These are phyloP conservation scores for Pristiophorus japonicus DNA, from an alignment of 2,113 vertebrate species.

Conservation along the genomic window DNA sequence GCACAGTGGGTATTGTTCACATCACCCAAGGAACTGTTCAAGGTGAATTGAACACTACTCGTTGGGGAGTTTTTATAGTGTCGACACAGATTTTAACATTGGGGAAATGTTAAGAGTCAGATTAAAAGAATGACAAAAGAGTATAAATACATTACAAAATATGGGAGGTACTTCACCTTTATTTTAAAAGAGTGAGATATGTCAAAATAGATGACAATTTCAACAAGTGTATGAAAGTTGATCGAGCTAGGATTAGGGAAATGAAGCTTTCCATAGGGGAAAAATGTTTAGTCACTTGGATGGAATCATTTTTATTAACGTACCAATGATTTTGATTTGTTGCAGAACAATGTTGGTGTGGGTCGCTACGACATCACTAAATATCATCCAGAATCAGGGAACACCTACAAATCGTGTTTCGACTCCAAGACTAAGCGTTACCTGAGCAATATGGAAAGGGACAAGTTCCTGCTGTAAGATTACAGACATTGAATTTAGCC, in stretches of 20 bases:
- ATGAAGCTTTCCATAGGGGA: background rate
- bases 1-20: background rate
- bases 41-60: background rate
- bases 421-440: constrained; percentile 46
- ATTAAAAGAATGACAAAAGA: background rate
- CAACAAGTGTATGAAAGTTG: background rate
- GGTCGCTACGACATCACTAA: constrained; percentile 55
- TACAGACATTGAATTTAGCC: background rate
- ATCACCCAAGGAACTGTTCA: background rate
- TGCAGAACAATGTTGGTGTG: constrained; percentile 57
- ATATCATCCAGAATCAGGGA: constrained; percentile 43
- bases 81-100: background rate
- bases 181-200: background rate
- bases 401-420: constrained; percentile 50
- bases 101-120: background rate
- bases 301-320: background rate
- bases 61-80: background rate
- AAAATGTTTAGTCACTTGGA: background rate
- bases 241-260: background rate
- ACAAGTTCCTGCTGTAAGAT: constrained; percentile 55
- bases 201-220: background rate
- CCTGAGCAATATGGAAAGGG: constrained; percentile 43
- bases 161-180: background rate
- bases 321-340: constrained; percentile 9
- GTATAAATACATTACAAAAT: background rate